Conservation (phyloP, 2,888 invertebrate species). For the Agrochola macilenta region DNA sequence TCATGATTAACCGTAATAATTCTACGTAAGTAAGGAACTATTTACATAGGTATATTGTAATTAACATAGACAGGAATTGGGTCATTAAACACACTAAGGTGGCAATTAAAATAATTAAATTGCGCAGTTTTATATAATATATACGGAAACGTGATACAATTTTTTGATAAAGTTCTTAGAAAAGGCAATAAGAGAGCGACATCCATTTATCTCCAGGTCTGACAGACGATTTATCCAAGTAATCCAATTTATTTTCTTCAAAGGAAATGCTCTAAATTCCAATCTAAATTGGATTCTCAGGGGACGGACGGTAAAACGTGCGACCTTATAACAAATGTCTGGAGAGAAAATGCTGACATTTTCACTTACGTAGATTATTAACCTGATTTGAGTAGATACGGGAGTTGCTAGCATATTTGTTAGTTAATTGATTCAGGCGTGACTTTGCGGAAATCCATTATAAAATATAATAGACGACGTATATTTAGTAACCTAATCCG, state of each 20-base stretch:
- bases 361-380: slow-evolving; percentile 21
- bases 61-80: too few relatives aligned
- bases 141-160: background rate
- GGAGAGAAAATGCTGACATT: slow-evolving; percentile 19
- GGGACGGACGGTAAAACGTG: slow-evolving; percentile 19
- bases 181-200: background rate
- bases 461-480: too few relatives aligned
- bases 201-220: slow-evolving; percentile 11
- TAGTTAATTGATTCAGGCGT: too few relatives aligned
- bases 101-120: background rate
- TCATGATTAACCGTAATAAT: background rate
- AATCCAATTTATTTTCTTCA: slow-evolving; percentile 48
- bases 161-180: background rate
- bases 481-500: too few relatives aligned
- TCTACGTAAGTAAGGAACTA: too few relatives aligned
- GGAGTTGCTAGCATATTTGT: too few relatives aligned
- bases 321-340: slow-evolving; percentile 19
- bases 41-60: too few relatives aligned
- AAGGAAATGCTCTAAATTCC: slow-evolving; percentile 37
- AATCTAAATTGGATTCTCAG: slow-evolving; percentile 40
- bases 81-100: background rate
- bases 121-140: background rate
- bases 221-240: slow-evolving; percentile 7
- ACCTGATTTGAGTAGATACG: background rate
- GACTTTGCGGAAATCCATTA: too few relatives aligned